Evolutionary conservation across 2,797 vertebrate genomes (phyloP), one percentile per base, ranked within the genome.

Genomic region (Muscicapa striata): DNA sequence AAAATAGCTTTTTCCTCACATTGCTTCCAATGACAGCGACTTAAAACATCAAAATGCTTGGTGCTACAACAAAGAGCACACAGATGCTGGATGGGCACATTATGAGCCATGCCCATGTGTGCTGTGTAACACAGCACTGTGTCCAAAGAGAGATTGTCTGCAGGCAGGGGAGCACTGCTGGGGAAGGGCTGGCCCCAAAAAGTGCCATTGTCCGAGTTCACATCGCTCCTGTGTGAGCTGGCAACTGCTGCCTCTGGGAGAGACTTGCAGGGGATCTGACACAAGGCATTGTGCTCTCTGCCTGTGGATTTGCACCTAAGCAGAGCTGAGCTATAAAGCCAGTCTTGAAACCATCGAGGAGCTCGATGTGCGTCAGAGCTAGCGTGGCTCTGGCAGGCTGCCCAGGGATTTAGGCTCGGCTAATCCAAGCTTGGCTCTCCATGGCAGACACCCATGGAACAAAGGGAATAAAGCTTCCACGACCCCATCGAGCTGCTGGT

Each of bases 351-450:
- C 88, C 84, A 74, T 94, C 87, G 70, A 84, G 76, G 91, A 94
- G 92, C 84, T 91, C 55, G 13, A 0, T 87, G 84, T 91, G 68
- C 94, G 85, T 95, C 92, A 74, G 91, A 85, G 48, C 87, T 92
- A 86, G 95, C 63, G 5, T 94, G 84, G 94, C 86, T 87, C 91
- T 97, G 97, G 96, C 96, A 52, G 92, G 84, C 90, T 96, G 97
- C 96, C 96, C 94, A 81, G 94, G 88, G 96, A 96, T 97, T 97
- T 97, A 97, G 96, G 73, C 91, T 95, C 27, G 0, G 62, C 57
- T 97, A 97, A 97, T 97, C 95, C 95, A 93, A 66, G 79, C 74
- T 97, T 96, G 94, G 96, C 88, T 96, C 89, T 96, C 92, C 82
- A 5, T 76, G 87, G 96, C 95, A 97, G 95, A 95, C 93, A 96